Base-by-base conservation (phyloP, 1,140 invertebrate genomes). In the Andrena cerasifolii region DNA sequence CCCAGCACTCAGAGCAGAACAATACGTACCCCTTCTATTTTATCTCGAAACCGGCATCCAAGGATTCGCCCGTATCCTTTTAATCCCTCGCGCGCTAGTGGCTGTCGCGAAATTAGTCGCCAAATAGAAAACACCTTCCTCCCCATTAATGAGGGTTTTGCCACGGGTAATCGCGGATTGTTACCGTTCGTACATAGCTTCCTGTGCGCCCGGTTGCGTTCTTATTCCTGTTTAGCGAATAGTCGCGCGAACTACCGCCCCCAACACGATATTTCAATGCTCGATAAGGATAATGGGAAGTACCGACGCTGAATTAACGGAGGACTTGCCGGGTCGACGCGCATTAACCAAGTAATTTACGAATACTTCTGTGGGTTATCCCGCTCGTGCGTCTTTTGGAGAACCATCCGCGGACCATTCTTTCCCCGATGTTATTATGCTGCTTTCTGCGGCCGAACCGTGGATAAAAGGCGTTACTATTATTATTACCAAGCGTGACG, bases 311-410 rank as follows among this genome's bases (percentile, higher is more conserved):
- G 75, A 83, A 83, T 83, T 83, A 83, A 79, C 61, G 76, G 65
- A 66, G 68, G 63, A 75, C 65, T 83, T 49, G 72, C 56, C 40
- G 61, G 61, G 49, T 72, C 68, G 61, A 33, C 71, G 56, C 67
- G 74, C 81, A 83, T 84, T 83, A 84, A 84, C 82, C 40, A 63
- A 75, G 77, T 80, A 84, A 83, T 84, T 84, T 75, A 70, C 77
- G 66, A 80, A 83, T 84, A 67, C 49, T 49, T 74, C 47, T 51
- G 45, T 68, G 56, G 75, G 56, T 71, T 77, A 77, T 71, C 56
- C 61, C 56, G 80, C 79, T 79, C 86, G 82, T 82, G 49, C 43
- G 66, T 71, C 67, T 77, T 40, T 40, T 61, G 76, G 45, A 67
- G 53, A 77, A 68, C 33, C 56, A 71, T 77, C 47, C 33, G 47